Evolutionary conservation across 2,797 vertebrate genomes (phyloP), one percentile per base, ranked within the genome.

Genomic region (Coranthus polyacanthus): DNA sequence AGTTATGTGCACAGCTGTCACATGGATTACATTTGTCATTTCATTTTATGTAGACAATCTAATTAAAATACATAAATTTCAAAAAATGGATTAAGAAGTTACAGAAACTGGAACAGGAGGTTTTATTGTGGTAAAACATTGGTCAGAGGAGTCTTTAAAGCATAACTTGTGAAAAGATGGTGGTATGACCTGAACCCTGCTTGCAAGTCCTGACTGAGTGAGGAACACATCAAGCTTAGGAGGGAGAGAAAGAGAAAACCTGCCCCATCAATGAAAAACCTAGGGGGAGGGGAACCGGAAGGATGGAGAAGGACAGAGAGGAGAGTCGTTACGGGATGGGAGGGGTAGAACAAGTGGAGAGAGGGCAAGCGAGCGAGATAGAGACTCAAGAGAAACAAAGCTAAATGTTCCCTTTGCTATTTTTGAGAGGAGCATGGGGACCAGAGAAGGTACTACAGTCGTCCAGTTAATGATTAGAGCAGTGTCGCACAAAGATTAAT

Each of bases 241-340:
- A 75, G 57, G 69, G 65, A 61, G 36, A 44, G 50, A 78, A 59
- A 82, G 62, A 73, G 66, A 81, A 83, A 89, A 88, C 73, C 84
- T 88, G 81, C 68, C 75, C 84, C 81, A 89, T 90, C 89, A 92
- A 90, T 89, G 85, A 87, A 89, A 87, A 84, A 84, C 74, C 54
- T 26, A 58, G 85, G 88, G 88, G 87, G 89, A 80, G 78, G 87
- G 86, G 85, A 82, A 86, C 84, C 82, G 75, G 87, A 90, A 89
- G 90, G 90, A 92, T 90, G 89, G 87, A 91, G 87, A 90, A 90
- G 92, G 90, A 90, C 87, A 89, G 83, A 92, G 79, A 90, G 89
- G 87, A 88, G 86, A 89, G 82, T 72, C 82, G 74, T 83, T 70
- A 83, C 74, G 59, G 80, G 75, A 86, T 82, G 84, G 79, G 88